Conservation (phyloP, 2,888 invertebrate species). For the Digitonthophagus gazella region DNA sequence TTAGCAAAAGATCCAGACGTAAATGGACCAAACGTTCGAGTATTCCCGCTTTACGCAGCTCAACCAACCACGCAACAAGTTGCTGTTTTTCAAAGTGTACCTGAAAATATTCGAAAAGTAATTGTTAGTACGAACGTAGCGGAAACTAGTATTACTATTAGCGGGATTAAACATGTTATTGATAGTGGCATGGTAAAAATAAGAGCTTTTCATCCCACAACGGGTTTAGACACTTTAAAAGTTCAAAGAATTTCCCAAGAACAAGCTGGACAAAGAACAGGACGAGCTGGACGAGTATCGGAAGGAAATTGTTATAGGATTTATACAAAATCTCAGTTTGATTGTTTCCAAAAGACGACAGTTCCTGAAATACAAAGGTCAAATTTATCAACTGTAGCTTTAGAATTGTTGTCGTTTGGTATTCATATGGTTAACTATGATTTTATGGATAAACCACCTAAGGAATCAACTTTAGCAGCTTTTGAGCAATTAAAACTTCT, state of each 20-base stretch:
- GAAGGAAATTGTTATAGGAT: slow-evolving; percentile 85
- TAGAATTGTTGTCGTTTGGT: slow-evolving; percentile 83
- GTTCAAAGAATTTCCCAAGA: slow-evolving; percentile 84
- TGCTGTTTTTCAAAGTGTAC: slow-evolving; percentile 76
- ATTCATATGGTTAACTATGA: slow-evolving; percentile 82
- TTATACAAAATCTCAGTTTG: slow-evolving; percentile 77
- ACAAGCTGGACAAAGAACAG: slow-evolving; percentile 90
- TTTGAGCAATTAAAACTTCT: slow-evolving; percentile 64
- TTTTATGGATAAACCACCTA: slow-evolving; percentile 84
- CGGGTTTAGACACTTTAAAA: slow-evolving; percentile 80
- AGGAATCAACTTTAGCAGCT: slow-evolving; percentile 66
- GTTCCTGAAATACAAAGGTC: slow-evolving; percentile 85
- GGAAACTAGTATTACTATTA: slow-evolving; percentile 96
- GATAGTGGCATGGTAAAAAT: slow-evolving; percentile 92
- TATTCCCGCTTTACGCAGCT: slow-evolving; percentile 89
- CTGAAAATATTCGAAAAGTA: slow-evolving; percentile 79
- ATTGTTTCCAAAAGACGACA: slow-evolving; percentile 66
- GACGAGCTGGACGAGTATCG: slow-evolving; percentile 86
- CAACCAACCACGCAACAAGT: slow-evolving; percentile 83
- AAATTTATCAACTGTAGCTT: slow-evolving; percentile 65
- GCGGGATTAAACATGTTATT: slow-evolving; percentile 85
- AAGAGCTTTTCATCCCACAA: slow-evolving; percentile 75
- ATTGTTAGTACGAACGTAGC: slow-evolving; percentile 96
- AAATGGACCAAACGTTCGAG: slow-evolving; percentile 66
- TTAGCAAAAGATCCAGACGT: slow-evolving; percentile 65